Evolutionary conservation across 2,113 vertebrate species (phyloP), one percentile per base, ranked within the genome.

Genomic region (Oryzias melastigma): DNA sequence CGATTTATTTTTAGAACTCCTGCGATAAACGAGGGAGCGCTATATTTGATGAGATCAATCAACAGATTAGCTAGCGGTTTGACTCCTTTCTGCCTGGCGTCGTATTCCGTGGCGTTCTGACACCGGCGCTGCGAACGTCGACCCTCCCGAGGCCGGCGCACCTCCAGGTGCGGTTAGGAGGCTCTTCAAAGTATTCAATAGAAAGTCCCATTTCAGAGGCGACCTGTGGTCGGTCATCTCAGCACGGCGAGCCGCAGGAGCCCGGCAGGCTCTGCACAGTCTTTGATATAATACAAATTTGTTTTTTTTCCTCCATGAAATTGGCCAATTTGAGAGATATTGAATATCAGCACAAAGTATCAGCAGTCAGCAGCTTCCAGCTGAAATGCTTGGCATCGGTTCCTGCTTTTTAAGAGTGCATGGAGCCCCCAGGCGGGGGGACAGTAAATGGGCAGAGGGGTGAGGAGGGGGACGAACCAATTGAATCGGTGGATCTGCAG

Each of bases 271-370:
- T 49, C 46, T 54, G 29, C 65, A 47, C 65, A 60, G 25, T 60
- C 55, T 57, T 49, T 47, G 48, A 25, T 41, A 24, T 43, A 56
- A 66, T 42, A n/a, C 14, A 52, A 35, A 62, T 61, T 10, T 20
- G 8, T 47, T 66, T 50, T 60, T 24, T 67, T 61, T 43, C 8
- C 35, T 7, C 54, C 65, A 52, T 73, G 68, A 78, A 81, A 84
- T 62, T 76, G 68, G 65, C 46, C 74, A 55, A 78, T 75, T 78
- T 78, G 51, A 65, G 63, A 66, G 52, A 68, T 61, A 66, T 46
- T 65, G 63, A 68, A 71, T 65, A 79, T 73, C 72, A 70, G 77
- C 65, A 62, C 22, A 69, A 71, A 75, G 74, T 68, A 66, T 58
- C 71, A 45, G 49, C 69, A 60, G 68, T 84, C 81, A 74, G 73